phyloP scores from a whole-genome alignment of 2,888 invertebrate genomes.

The Ecdyonurus torrentis region DNA sequence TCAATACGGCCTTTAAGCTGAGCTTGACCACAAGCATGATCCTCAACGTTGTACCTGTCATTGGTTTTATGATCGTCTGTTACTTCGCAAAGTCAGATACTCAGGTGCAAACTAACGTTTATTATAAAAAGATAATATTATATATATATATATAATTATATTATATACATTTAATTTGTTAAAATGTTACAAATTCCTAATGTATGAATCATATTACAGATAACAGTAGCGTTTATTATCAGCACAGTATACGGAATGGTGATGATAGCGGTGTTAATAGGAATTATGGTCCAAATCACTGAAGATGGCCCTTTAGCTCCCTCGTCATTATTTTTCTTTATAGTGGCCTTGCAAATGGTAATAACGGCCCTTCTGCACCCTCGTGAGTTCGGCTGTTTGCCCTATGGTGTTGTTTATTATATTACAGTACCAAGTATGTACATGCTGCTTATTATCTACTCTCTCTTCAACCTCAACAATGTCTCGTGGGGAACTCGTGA shows the following conservation, averaged over 20 bases:
- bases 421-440: slow-evolving; percentile 37
- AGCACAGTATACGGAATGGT: slow-evolving; percentile 27
- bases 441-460: slow-evolving; percentile 35
- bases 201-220: slow-evolving; percentile 18
- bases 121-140: too few species aligned
- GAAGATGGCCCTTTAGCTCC: slow-evolving; percentile 25
- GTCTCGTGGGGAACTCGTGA: slow-evolving; percentile 40
- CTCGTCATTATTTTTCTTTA: slow-evolving; percentile 26
- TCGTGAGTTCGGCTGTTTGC: slow-evolving; percentile 23
- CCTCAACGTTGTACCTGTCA: slow-evolving; percentile 28
- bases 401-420: slow-evolving; percentile 30
- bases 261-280: slow-evolving; percentile 27
- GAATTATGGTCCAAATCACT: slow-evolving; percentile 19
- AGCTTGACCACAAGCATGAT: slow-evolving; percentile 25
- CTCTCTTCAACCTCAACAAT: slow-evolving; percentile 35
- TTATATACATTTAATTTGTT: not conserved
- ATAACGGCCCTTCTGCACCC: slow-evolving; percentile 28
- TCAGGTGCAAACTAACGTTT: slow-evolving; percentile 28
- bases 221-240: slow-evolving; percentile 22
- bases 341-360: slow-evolving; percentile 24
- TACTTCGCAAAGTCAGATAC: slow-evolving; percentile 25
- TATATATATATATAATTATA: not conserved
- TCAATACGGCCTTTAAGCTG: slow-evolving; percentile 31
- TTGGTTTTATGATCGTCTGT: slow-evolving; percentile 29
- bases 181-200: not conserved